phyloP scores from a whole-genome alignment of 2,797 vertebrate species.

The Psittacula derbiana region DNA sequence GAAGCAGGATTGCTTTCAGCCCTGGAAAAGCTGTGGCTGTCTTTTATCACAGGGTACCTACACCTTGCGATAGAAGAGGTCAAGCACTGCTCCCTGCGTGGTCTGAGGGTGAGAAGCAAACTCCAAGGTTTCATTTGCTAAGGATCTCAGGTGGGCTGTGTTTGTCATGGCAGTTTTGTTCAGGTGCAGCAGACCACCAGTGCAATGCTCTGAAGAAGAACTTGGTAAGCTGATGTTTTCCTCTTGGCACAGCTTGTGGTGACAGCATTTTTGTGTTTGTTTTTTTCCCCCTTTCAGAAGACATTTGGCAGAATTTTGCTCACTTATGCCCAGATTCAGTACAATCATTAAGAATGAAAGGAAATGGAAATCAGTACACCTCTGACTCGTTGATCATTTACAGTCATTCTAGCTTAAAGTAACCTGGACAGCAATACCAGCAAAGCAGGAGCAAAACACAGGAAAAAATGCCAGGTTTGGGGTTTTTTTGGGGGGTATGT shows the following conservation, averaged over 20 bases:
- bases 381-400: not conserved
- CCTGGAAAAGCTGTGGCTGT: not conserved
- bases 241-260: not conserved
- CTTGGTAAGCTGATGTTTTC: not conserved
- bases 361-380: not conserved
- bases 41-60: not conserved
- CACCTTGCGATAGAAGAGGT: accelerated
- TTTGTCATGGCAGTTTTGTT: accelerated
- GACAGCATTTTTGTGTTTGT: not conserved
- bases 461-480: not conserved
- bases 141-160: not conserved
- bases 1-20: not conserved
- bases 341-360: not conserved
- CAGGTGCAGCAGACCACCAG: not conserved
- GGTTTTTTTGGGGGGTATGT: not conserved
- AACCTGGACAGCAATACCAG: not conserved
- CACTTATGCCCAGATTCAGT: not conserved
- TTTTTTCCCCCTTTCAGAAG: not conserved
- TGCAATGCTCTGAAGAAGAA: not conserved
- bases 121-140: not conserved
- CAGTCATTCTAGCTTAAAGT: not conserved
- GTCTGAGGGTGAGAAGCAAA: not conserved
- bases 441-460: not conserved
- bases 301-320: not conserved
- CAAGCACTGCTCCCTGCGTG: accelerated